Base-by-base conservation (phyloP, 2,888 invertebrate genomes). In the Drepanosiphum platanoidis region DNA sequence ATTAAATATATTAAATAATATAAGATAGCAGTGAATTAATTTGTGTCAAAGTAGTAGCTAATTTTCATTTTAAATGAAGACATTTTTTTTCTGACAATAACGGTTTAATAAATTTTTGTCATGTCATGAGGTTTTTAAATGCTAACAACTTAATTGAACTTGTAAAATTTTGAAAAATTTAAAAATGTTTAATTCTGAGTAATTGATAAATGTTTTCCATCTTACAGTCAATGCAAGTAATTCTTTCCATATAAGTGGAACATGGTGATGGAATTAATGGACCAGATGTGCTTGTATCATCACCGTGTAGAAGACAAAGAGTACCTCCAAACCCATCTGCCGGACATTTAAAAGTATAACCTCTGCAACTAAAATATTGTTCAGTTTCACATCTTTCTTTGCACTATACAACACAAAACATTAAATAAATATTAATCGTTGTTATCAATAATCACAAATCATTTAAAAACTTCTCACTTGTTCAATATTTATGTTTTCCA, bases 181-280 rank as follows among this genome's bases (percentile, higher is more conserved):
- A n/a, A n/a, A n/a, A n/a, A n/a, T n/a, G n/a, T n/a, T 66, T 66
- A 77, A 75, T 34, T 66, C 39, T 13, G 58, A 46, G 46, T 2
- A 32, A 30, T n/a, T n/a, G n/a, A n/a, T n/a, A 74, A 52, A 52
- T 71, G 18, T 72, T 75, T 0, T 3, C 42, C n/a, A 5, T 90
- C 92, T 92, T 90, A 96, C 96, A 93, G 89, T 96, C 95, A 52
- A 96, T 92, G 89, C 96, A 97, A 87, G 94, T 93, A 74, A 95
- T 95, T 87, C 94, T 92, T 88, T 96, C 93, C 89, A 94, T 94
- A 89, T 96, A 96, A 90, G 61, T 91, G 89, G 46, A 92, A 90
- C 86, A 96, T 90, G 77, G 94, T 91, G 90, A 93, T 93, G 1
- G 95, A 13, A 86, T 58, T 1, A 88, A 86, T 13, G 87, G 94